phyloP scores from a whole-genome alignment of 2,888 invertebrate species.

The Coenonympha arcania region DNA sequence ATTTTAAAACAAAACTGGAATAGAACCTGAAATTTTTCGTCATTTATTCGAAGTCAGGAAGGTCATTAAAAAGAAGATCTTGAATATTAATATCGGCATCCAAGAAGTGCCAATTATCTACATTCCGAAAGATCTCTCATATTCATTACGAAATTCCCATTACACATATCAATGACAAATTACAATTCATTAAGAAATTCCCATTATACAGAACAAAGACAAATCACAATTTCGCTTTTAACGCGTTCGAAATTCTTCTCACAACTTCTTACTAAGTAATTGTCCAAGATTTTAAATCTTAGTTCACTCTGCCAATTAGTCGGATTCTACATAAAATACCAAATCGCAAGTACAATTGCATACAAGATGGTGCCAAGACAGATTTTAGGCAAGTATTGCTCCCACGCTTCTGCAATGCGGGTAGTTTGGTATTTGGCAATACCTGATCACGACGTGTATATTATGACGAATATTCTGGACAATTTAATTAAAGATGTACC shows the following conservation, averaged over 20 bases:
- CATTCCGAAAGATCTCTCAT: too few species aligned
- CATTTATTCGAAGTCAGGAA: too few species aligned
- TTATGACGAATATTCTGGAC: not conserved
- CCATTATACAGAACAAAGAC: not conserved
- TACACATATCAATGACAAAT: not conserved
- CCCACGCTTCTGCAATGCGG: conserved; percentile 19
- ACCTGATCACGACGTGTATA: conserved; percentile 1
- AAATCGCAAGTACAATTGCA: not conserved
- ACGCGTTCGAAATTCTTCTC: not conserved
- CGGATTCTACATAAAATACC: not conserved
- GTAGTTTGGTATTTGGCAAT: conserved; percentile 11
- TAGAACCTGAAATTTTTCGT: too few species aligned
- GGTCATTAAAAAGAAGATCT: too few species aligned
- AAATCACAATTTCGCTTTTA: conserved; percentile 2
- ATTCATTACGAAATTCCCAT: not conserved
- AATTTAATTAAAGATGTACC: too few species aligned
- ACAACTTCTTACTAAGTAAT: not conserved
- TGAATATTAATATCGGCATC: too few species aligned
- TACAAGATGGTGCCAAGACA: conserved; percentile 1
- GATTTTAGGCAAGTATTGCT: not conserved
- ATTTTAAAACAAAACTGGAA: too few species aligned
- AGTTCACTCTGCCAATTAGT: not conserved
- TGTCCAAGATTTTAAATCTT: not conserved
- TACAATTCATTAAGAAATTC: not conserved
- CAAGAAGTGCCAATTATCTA: too few species aligned